Base-by-base conservation (phyloP, 2,888 invertebrate species). In the Callosobruchus maculatus region DNA sequence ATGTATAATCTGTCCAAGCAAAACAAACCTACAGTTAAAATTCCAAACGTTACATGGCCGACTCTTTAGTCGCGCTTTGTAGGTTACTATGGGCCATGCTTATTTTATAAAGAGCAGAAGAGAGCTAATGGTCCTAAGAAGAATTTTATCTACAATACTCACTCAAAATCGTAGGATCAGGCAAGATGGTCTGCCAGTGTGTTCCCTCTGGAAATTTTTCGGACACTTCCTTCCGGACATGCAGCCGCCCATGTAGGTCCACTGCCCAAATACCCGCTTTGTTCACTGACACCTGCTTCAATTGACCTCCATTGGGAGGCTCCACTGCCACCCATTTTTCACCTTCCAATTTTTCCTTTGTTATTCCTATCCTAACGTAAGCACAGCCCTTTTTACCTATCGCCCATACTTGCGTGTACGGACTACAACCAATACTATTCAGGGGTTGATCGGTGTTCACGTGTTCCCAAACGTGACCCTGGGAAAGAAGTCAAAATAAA, bases 371-470 rank as follows among this genome's bases (percentile, higher is more conserved):
- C 79, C 97, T 90, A 88, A 92, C 94, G 85, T 93, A 96, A 2
- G 95, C 91, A 79, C 95, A 93, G 67, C 97, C 97, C 88, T 95
- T 96, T 82, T 93, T 91, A 0, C 95, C 95, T 20, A 95, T 91
- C 0, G 95, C 94, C 97, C 97, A 97, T 31, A 95, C 92, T 82
- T 91, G 90, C 69, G 89, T 89, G 21, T 89, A 87, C 21, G 92
- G 91, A 20, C 93, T 92, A 77, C 93, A 93, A 80, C 93, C 93
- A 78, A 96, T 93, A 73, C 92, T 93, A 67, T 91, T 89, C 77
- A 97, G 88, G 0, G 93, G 90, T 85, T 96, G 95, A 82, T 96
- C 95, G 77, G 94, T 93, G 70, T 93, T 90, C 72, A 95, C 91
- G 82, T 95, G 94, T 83, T 94, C 93, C 95, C 95, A 96, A 74